phyloP scores from a whole-genome alignment of 2,888 invertebrate species.

The Drosophila paracracens region DNA sequence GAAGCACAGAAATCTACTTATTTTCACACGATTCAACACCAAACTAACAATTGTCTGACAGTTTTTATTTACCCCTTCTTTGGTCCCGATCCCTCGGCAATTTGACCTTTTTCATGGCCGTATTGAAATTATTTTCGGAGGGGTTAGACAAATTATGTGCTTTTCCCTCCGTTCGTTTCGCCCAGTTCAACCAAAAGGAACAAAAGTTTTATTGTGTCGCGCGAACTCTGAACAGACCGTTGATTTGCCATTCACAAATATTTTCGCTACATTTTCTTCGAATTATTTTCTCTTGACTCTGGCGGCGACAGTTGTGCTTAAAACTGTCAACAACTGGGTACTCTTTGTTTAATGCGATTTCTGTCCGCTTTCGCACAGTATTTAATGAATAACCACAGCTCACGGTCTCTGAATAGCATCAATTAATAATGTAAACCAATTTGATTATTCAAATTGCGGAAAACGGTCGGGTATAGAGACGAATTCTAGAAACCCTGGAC shows the following conservation, averaged over 20 bases:
- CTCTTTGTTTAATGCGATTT: slow-evolving; percentile 22
- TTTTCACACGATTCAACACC: slow-evolving; percentile 44
- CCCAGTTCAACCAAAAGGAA: slow-evolving; percentile 42
- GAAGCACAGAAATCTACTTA: slow-evolving; percentile 39
- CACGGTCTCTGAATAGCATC: slow-evolving; percentile 19
- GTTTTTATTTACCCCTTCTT: slow-evolving; percentile 5
- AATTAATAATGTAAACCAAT: slow-evolving; percentile 33
- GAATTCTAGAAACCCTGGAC: neutral
- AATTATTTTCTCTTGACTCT: slow-evolving; percentile 27
- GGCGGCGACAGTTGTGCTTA: slow-evolving; percentile 7
- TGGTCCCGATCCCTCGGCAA: slow-evolving; percentile 27
- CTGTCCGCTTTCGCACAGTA: slow-evolving; percentile 11
- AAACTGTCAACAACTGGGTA: slow-evolving; percentile 8
- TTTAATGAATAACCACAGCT: slow-evolving; percentile 19
- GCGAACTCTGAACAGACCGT: slow-evolving; percentile 49
- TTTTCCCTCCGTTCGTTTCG: slow-evolving; percentile 1
- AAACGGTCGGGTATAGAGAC: neutral
- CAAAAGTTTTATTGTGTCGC: slow-evolving; percentile 57
- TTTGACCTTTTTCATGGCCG: slow-evolving; percentile 50
- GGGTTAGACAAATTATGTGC: slow-evolving; percentile 40
- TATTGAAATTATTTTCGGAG: slow-evolving; percentile 36
- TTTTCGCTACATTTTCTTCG: slow-evolving; percentile 45
- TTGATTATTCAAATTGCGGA: slow-evolving; percentile 3
- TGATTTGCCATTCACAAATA: slow-evolving; percentile 55
- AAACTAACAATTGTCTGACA: slow-evolving; percentile 34